These are phyloP conservation scores for Cotesia vestalis DNA, from an alignment of 1,140 invertebrate genomes.

Conservation along the genomic window DNA sequence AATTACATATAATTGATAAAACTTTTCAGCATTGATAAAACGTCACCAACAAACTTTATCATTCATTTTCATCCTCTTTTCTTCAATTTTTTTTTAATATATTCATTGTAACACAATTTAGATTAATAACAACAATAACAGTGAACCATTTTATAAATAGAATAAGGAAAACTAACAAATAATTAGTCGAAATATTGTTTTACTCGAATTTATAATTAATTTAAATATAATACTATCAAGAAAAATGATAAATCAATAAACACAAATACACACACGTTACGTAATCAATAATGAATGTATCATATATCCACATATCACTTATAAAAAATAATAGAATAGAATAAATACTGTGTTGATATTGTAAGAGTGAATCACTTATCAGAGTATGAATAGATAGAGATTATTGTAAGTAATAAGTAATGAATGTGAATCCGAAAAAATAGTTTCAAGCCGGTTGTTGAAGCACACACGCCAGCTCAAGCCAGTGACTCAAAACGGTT, in stretches of 20 bases:
- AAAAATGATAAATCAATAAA: neutral
- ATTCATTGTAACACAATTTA: no score
- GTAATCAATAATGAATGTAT: neutral
- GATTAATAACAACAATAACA: no score
- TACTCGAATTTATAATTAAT: no score
- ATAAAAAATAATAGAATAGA: neutral
- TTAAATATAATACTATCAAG: neutral
- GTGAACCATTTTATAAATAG: no score
- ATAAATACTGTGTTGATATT: neutral
- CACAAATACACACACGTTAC: slow-evolving; percentile 13
- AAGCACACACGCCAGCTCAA: slow-evolving; percentile 52
- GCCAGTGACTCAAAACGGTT: slow-evolving; percentile 63
- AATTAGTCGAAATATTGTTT: slow-evolving; percentile 2
- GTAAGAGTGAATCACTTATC: neutral
- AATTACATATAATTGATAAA: neutral
- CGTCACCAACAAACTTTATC: no score
- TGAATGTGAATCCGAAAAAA: slow-evolving; percentile 17
- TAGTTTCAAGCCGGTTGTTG: slow-evolving; percentile 27
- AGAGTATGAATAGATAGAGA: neutral
- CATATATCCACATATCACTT: slow-evolving; percentile 11
- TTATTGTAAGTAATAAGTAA: neutral
- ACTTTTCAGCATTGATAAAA: no score
- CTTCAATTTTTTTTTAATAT: no score
- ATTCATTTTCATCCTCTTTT: no score
- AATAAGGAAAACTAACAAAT: no score